Percentiles rank a stretch among this genome's conserved stretches.
phyloP scores from a whole-genome alignment of 1,140 invertebrate genomes.

The Leptopilina clavipes region DNA sequence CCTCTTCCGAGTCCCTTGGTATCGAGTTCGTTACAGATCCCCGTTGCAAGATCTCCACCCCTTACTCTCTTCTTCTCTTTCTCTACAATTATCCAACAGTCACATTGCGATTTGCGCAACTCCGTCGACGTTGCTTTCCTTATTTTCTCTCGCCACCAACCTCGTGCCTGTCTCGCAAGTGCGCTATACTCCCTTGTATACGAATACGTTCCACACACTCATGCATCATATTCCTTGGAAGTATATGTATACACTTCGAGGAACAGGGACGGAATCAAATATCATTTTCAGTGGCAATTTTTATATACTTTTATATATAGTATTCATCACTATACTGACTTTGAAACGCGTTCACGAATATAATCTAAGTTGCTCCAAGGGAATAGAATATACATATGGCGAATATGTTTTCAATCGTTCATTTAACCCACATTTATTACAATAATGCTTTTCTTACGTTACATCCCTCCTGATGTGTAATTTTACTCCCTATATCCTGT shows the following conservation, averaged over 20 bases:
- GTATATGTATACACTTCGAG: slow-evolving; percentile 32
- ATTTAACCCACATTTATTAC: slow-evolving; percentile 6
- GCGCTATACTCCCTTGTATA: slow-evolving; percentile 42
- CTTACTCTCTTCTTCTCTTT: slow-evolving; percentile 49
- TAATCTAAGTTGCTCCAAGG: neutral
- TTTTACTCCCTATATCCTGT: no score
- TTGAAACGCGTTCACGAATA: neutral
- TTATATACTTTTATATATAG: neutral
- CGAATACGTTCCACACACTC: slow-evolving; percentile 41
- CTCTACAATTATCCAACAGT: slow-evolving; percentile 40
- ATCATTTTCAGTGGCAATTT: neutral
- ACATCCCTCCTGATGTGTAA: no score
- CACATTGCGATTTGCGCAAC: slow-evolving; percentile 48
- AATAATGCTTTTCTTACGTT: no score
- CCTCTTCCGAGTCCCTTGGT: slow-evolving; percentile 52
- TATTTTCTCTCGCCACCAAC: slow-evolving; percentile 40
- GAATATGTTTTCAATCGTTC: slow-evolving; percentile 6
- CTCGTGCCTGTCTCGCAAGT: slow-evolving; percentile 37
- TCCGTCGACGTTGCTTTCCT: slow-evolving; percentile 36
- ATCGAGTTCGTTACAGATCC: slow-evolving; percentile 74
- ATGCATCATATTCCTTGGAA: neutral
- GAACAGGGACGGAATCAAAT: neutral
- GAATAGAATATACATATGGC: no score
- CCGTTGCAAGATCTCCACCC: slow-evolving; percentile 67
- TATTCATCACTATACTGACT: no score